Conservation (phyloP, 2,888 invertebrate species). For the Drosophila cognata region DNA sequence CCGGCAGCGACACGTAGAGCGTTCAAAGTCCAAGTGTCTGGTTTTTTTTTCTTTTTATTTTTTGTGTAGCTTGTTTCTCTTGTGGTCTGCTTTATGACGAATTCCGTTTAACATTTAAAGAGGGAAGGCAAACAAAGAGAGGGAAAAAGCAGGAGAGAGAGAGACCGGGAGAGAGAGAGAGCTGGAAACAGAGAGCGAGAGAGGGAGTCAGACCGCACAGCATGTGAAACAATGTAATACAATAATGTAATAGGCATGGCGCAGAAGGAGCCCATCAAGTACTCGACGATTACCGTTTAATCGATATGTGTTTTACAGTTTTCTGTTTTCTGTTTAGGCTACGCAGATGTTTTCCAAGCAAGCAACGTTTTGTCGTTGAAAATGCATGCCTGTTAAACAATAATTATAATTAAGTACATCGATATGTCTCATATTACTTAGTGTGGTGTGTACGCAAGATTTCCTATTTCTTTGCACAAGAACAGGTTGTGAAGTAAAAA, state of each 20-base stretch:
- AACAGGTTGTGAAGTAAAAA: not conserved
- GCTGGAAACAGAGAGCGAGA: not conserved
- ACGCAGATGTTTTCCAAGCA: not conserved
- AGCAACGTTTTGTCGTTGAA: not conserved
- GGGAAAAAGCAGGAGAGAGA: not conserved
- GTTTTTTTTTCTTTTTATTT: conserved; percentile 14
- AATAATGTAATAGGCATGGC: not conserved
- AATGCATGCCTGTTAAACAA: not conserved
- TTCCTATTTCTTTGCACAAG: not conserved
- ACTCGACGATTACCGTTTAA: not conserved
- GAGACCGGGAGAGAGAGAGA: not conserved
- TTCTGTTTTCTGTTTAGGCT: not conserved
- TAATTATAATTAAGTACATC: not conserved
- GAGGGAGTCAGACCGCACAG: not conserved
- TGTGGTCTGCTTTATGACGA: conserved; percentile 54
- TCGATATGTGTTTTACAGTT: conserved; percentile 10
- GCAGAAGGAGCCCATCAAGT: conserved; percentile 19
- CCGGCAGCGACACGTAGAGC: conserved; percentile 51
- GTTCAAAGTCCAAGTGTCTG: conserved; percentile 71
- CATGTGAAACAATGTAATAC: not conserved
- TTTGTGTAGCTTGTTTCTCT: conserved; percentile 32
- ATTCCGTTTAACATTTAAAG: conserved; percentile 41
- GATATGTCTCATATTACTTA: not conserved
- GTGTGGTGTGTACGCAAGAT: not conserved
- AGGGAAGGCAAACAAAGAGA: conserved; percentile 4